Base-by-base conservation (phyloP, 2,113 vertebrate genomes). In the Poeciliopsis retropinna region DNA sequence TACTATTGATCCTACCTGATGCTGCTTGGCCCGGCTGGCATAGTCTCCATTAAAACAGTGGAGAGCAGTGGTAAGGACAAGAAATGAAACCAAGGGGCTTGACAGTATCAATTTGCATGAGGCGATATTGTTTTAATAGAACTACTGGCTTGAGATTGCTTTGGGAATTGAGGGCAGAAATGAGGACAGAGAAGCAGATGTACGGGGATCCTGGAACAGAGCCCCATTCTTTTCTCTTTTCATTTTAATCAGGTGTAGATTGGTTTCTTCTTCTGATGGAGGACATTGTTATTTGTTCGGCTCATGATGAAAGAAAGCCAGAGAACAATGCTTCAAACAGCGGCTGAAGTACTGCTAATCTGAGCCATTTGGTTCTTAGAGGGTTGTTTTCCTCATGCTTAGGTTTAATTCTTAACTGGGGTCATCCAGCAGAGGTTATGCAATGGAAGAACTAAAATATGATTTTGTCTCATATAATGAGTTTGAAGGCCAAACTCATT, bases 21-120 rank as follows among this genome's bases (percentile, higher is more conserved):
- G 78, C 61, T 27, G 75, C 70, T 14, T 63, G 29, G 72, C 63
- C 67, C 47, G 72, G 34, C 75, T 84, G 76, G 74, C 60, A 64
- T 79, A 44, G 39, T 74, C 81, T 81, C 77, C 73, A 81, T 85
- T 87, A 85, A 88, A 77, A 66, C 39, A 51, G 29, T 4, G 19
- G 75, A 76, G 71, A 87, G 77, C 61, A 71, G 72, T 19, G 37
- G 79, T 70, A 39, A 81, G 74, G 76, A 83, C 61, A 31, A 66
- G 84, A 80, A 85, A 88, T 89, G 80, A 92, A 92, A 90, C 81
- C 80, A 31, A 64, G 4, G 74, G 76, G 83, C 84, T 88, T 90
- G 86, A 85, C 88, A 83, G 84, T 69, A 72, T 81, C 85, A 87
- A 90, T 93, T 93, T 92, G 87, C 91, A 91, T 92, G 85, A 89